Evolutionary conservation across 2,888 invertebrate species (phyloP), one percentile per base, ranked within the genome.

Genomic region (Xestia ashworthii): DNA sequence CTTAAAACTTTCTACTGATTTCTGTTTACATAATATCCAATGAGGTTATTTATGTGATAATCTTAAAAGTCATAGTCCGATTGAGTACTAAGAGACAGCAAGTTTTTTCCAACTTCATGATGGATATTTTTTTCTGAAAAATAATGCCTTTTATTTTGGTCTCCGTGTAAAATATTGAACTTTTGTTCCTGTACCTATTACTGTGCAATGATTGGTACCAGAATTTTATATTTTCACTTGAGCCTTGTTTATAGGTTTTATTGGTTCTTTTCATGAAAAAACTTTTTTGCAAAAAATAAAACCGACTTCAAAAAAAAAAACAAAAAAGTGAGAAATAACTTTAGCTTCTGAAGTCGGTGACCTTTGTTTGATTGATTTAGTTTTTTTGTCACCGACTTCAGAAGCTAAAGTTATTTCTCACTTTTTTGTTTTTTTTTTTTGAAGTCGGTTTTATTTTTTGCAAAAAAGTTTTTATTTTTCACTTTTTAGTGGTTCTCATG

Each of bases 191-290:
- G 32, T 32, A 25, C 6, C n/a, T 1, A 65, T 44, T n/a, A 64
- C n/a, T n/a, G 62, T 5, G 6, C 3, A 46, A 12, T 68, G 2
- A 50, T 64, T n/a, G n/a, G n/a, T 16, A 44, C 62, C 16, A 14
- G 38, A 46, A 53, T 12, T 41, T 5, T n/a, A 8, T 48, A 67
- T 72, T 58, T 76, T 65, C 12, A 19, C 25, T 55, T 5, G 11
- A 71, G 19, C 12, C 19, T 41, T 38, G 1, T 16, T 41, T 6
- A n/a, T 1, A 12, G 11, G 4, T 16, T 79, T 16, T 22, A 60
- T 50, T 22, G 14, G 2, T 53, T 67, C 53, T 68, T 74, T 68
- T 76, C 14, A 32, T 46, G 60, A 65, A 44, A 55, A 50, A 71
- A 80, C n/a, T n/a, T n/a, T n/a, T n/a, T n/a, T n/a, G n/a, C n/a